Evolutionary conservation across 2,888 invertebrate genomes (phyloP).

Genomic region (Cristatella mucedo): DNA sequence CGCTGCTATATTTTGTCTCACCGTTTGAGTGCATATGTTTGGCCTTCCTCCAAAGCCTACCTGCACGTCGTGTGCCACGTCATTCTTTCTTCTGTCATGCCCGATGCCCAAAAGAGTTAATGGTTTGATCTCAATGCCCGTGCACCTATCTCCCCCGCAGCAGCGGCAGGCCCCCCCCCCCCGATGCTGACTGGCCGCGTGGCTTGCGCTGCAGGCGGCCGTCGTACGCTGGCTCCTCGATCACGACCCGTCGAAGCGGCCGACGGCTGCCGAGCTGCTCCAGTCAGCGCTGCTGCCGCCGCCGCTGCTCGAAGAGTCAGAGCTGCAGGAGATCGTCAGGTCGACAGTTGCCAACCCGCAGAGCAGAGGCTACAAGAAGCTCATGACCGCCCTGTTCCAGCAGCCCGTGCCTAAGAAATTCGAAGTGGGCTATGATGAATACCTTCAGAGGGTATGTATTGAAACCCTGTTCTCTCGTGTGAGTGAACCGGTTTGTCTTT

Average conservation of each 20-base stretch:
- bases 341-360: conserved; percentile 66
- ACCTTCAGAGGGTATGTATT: conserved; percentile 34
- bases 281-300: conserved; percentile 68
- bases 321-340: conserved; percentile 57
- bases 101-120: too few relatives aligned
- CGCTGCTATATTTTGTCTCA: too few relatives aligned
- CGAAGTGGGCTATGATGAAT: conserved; percentile 67
- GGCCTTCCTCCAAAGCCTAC: too few relatives aligned
- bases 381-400: conserved; percentile 38
- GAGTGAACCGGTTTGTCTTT: neutral
- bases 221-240: conserved; percentile 55
- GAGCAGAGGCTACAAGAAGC: conserved; percentile 55
- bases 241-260: conserved; percentile 66
- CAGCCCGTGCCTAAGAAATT: conserved; percentile 49
- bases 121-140: too few relatives aligned
- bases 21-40: too few relatives aligned
- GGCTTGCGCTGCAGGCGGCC: conserved; percentile 17
- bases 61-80: too few relatives aligned
- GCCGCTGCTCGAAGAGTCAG: conserved; percentile 64
- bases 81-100: too few relatives aligned
- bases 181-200: too few relatives aligned
- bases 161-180: too few relatives aligned
- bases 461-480: too few relatives aligned
- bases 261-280: conserved; percentile 67
- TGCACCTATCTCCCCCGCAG: too few relatives aligned